Conservation (phyloP, 2,888 invertebrate species). For the Phortica magna region DNA sequence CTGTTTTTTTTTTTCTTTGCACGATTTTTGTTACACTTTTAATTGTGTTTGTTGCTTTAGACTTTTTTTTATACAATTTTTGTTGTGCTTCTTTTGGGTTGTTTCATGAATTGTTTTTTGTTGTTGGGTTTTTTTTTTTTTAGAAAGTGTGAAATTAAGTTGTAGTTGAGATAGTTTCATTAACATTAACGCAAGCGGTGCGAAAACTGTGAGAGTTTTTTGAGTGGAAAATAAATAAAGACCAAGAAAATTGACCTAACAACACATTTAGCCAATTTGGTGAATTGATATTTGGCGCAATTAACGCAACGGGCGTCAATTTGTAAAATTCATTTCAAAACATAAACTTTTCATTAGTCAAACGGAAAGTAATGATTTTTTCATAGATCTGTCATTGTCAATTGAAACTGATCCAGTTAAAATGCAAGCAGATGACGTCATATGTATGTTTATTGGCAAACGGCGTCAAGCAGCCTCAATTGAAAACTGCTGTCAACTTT, state of each 20-base stretch:
- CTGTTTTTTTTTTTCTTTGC: not conserved
- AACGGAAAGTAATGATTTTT: too few relatives aligned
- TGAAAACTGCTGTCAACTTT: not conserved
- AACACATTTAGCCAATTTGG: not conserved
- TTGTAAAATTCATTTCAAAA: too few relatives aligned
- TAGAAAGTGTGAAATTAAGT: constrained; percentile 22
- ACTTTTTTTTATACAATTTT: not conserved
- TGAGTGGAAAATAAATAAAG: not conserved
- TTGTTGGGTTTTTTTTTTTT: not conserved
- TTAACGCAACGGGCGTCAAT: not conserved
- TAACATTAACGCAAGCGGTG: not conserved
- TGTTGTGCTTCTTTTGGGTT: not conserved
- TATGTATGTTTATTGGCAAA: too few relatives aligned
- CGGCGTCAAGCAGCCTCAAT: constrained; percentile 1
- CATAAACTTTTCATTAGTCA: too few relatives aligned
- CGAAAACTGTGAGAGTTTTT: not conserved
- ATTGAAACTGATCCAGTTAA: too few relatives aligned
- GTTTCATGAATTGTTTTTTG: not conserved
- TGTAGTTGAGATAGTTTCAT: not conserved
- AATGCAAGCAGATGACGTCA: too few relatives aligned
- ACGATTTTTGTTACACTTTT: not conserved
- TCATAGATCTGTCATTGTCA: too few relatives aligned
- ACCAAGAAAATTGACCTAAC: not conserved
- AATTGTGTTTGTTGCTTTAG: not conserved
- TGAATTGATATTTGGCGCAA: not conserved